phyloP scores from a whole-genome alignment of 2,888 invertebrate genomes.

The Plebejus melissa region DNA sequence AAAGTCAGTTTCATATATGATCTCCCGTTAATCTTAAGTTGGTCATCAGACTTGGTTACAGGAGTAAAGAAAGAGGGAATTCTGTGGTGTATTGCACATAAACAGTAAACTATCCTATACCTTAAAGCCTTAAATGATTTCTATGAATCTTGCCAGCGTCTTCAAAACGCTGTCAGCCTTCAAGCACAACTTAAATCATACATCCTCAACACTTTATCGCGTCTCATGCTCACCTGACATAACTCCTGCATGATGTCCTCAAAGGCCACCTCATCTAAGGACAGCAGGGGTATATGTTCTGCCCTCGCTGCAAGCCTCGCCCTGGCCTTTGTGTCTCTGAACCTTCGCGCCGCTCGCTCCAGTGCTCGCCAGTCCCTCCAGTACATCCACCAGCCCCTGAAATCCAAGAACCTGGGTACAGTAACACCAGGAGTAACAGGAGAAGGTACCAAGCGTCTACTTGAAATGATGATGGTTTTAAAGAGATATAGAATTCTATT shows the following conservation, averaged over 20 bases:
- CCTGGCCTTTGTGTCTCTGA: constrained; percentile 71
- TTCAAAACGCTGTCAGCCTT: too few species aligned
- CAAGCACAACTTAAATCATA: too few species aligned
- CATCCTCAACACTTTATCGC: background rate
- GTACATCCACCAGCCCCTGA: constrained; percentile 67
- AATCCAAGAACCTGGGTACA: constrained; percentile 16
- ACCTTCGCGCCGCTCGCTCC: constrained; percentile 67
- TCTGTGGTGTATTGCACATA: too few species aligned
- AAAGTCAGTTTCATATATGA: too few species aligned
- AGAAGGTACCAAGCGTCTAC: background rate
- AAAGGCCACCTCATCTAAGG: constrained; percentile 76
- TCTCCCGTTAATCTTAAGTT: too few species aligned
- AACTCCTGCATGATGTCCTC: constrained; percentile 78
- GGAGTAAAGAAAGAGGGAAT: too few species aligned
- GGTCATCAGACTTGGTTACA: too few species aligned
- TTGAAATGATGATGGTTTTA: background rate
- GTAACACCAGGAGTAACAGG: constrained; percentile 12
- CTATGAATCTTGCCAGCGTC: too few species aligned
- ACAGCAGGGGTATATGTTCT: constrained; percentile 68
- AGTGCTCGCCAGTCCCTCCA: constrained; percentile 74
- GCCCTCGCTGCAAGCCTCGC: constrained; percentile 71
- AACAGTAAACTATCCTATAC: too few species aligned
- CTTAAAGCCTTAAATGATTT: too few species aligned
- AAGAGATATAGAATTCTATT: background rate
- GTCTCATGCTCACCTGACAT: constrained; percentile 63